Percentiles rank a stretch among this genome's conserved stretches.
Conservation (phyloP, 1,140 invertebrate species). For the Solenopsis fugax region DNA sequence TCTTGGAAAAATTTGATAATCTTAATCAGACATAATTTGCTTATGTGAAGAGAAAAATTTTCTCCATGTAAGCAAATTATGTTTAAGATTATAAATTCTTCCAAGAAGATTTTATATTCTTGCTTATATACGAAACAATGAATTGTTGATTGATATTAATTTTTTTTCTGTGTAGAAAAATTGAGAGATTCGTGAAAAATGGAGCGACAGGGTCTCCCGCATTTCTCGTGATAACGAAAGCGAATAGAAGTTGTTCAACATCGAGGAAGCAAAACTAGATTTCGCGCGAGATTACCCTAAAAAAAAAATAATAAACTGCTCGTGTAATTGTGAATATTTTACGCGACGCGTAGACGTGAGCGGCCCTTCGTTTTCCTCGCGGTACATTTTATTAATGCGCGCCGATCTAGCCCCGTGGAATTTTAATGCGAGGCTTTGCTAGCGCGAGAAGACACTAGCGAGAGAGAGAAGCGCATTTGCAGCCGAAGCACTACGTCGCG, state of each 20-base stretch:
- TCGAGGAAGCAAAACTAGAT: not conserved
- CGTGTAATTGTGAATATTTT: conserved; percentile 31
- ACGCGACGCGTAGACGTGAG: conserved; percentile 15
- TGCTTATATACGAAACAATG: too few relatives aligned
- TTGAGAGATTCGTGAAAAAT: not conserved
- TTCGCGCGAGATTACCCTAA: conserved; percentile 1
- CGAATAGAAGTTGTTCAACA: not conserved
- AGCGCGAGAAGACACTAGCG: conserved; percentile 27
- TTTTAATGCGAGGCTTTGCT: conserved; percentile 55
- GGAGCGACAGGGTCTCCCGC: not conserved
- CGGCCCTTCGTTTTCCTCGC: not conserved
- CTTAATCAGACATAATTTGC: too few relatives aligned
- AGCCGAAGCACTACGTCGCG: conserved; percentile 8
- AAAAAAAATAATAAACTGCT: not conserved
- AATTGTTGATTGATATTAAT: too few relatives aligned
- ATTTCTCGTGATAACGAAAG: not conserved
- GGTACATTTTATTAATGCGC: conserved; percentile 53
- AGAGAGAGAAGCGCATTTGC: conserved; percentile 12
- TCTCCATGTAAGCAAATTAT: too few relatives aligned
- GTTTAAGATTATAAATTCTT: too few relatives aligned
- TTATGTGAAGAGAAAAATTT: too few relatives aligned
- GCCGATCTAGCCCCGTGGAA: conserved; percentile 35
- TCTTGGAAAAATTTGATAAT: too few relatives aligned
- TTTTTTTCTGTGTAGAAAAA: too few relatives aligned
- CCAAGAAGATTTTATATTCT: too few relatives aligned